Base-by-base conservation (phyloP, 2,113 vertebrate genomes). In the Polypterus bichir region DNA sequence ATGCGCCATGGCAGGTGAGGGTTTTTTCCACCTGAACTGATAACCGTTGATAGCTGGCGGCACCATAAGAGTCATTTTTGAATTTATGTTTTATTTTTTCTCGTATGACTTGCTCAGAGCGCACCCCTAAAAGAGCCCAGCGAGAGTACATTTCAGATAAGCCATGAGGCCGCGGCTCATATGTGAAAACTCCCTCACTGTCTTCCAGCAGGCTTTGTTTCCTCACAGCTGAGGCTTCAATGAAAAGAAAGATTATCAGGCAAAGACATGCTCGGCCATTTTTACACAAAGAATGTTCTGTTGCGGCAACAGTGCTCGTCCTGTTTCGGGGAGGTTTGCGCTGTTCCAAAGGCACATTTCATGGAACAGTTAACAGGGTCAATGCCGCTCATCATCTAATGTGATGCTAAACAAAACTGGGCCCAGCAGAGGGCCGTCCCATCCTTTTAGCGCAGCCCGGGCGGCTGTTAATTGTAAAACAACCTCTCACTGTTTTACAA, bases 281-380 rank as follows among this genome's bases (percentile, higher is more conserved):
- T 79, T 73, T 61, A 79, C 79, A 89, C 85, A 91, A 88, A 88
- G 80, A 77, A 70, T 64, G 80, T 85, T 90, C 81, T 92, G 89
- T 92, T 77, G 83, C 81, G 73, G 83, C 74, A 88, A 86, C 86
- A 88, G 90, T 85, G 77, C 83, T 82, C 76, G 69, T 85, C 80
- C 78, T 84, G 76, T 87, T 84, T 83, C 73, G 59, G 73, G 77
- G 73, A 82, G 75, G 64, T 79, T 81, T 86, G 78, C 73, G 65
- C 77, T 81, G 75, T 81, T 83, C 77, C 82, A 84, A 85, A 81
- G 80, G 81, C 74, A 64, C 76, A 83, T 87, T 91, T 91, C 81
- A 88, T 86, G 85, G 82, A 86, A 85, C 79, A 83, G 78, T 85
- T 87, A 91, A 84, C 79, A 85, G 79, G 80, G 80, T 88, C 81